phyloP scores from a whole-genome alignment of 2,888 invertebrate genomes.

The Helleia helle region DNA sequence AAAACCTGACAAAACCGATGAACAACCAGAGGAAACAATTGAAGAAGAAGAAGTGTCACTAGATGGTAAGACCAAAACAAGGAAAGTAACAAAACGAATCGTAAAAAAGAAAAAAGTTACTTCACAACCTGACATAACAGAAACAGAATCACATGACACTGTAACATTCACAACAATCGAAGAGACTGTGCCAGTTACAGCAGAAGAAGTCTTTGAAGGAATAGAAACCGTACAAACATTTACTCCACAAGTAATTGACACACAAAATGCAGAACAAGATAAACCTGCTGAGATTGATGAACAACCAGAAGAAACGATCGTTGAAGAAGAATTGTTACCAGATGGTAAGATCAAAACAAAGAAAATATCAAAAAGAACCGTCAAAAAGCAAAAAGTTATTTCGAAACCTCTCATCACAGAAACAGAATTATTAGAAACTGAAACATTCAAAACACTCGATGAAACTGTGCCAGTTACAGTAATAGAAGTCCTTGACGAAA shows the following conservation, averaged over 20 bases:
- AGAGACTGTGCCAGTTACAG: no score
- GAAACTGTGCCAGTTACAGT: no score
- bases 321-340: constrained; percentile 35
- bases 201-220: constrained; percentile 10
- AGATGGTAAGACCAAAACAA: neutral
- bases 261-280: constrained; percentile 20
- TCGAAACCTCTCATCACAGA: constrained; percentile 17
- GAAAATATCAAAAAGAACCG: constrained; percentile 17
- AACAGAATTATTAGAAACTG: constrained; percentile 28
- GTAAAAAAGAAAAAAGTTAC: constrained; percentile 30
- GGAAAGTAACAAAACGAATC: neutral
- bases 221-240: neutral
- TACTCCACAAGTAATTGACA: neutral
- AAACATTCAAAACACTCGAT: no score
- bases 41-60: constrained; percentile 30
- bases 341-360: constrained; percentile 30
- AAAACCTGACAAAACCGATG: constrained; percentile 35
- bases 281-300: constrained; percentile 22
- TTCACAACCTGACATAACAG: neutral
- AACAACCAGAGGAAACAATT: constrained; percentile 27
- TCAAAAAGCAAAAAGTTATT: constrained; percentile 34
- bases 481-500: no score
- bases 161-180: constrained; percentile 17
- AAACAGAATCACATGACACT: constrained; percentile 29
- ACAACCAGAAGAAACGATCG: constrained; percentile 25